Conservation (phyloP, 2,888 invertebrate species). For the Cactoblastis cactorum region DNA sequence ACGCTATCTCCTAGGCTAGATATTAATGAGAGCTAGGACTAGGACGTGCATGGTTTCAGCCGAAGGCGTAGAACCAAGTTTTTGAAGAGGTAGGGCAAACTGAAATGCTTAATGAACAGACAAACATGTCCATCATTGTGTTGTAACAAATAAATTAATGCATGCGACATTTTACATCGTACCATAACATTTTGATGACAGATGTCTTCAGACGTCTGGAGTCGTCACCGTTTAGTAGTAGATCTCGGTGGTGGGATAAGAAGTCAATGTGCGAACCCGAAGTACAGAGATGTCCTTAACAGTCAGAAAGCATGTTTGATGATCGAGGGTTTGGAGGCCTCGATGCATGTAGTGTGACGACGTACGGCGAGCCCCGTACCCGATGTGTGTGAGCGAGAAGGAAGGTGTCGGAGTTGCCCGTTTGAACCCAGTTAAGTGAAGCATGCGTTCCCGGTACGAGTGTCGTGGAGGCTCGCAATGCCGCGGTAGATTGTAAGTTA, state of each 20-base stretch:
- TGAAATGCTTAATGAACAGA: constrained; percentile 11
- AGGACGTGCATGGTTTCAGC: constrained; percentile 64
- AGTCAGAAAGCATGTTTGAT: constrained; percentile 21
- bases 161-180: constrained; percentile 43
- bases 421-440: constrained; percentile 33
- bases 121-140: constrained; percentile 45
- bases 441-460: constrained; percentile 51
- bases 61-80: constrained; percentile 19
- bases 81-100: constrained; percentile 31
- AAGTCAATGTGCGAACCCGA: constrained; percentile 26
- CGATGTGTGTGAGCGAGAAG: constrained; percentile 32
- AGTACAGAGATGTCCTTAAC: constrained; percentile 16
- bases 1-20: constrained; percentile 70
- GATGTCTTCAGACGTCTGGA: constrained; percentile 23
- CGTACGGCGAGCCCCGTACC: constrained; percentile 15
- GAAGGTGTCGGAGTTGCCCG: constrained; percentile 38
- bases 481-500: constrained; percentile 75
- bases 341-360: constrained; percentile 47
- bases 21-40: constrained; percentile 58
- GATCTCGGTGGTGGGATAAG: constrained; percentile 49
- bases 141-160: constrained; percentile 65
- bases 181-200: constrained; percentile 35
- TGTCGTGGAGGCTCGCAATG: constrained; percentile 55
- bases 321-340: constrained; percentile 22
- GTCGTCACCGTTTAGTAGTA: constrained; percentile 39